Percentiles rank a stretch among this genome's conserved stretches.
Evolutionary conservation across 2,113 vertebrate species (phyloP).

Genomic region (zebrafish (Danio rerio)): GRCz12tu NC_133199.1:1449001-1449500

Average conservation of each 20-base stretch:
- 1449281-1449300: background rate
- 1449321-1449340: background rate
- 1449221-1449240: conserved; percentile 26
- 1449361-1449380: no score
- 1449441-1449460: no score
- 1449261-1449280: background rate
- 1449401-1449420: no score
- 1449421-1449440: no score
- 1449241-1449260: conserved; percentile 5
- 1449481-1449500: no score
- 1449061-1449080: conserved; percentile 62
- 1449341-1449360: background rate
- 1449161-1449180: conserved; percentile 35
- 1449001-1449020: conserved; percentile 76
- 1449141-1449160: conserved; percentile 29
- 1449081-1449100: conserved; percentile 32
- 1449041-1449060: conserved; percentile 64
- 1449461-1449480: no score
- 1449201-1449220: conserved; percentile 23
- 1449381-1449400: background rate
- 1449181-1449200: background rate
- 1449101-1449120: conserved; percentile 18
- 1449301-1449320: background rate
- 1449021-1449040: conserved; percentile 48
- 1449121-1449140: conserved; percentile 29